Base-by-base conservation (phyloP, 2,797 vertebrate species). In the Malacoraja senta region DNA sequence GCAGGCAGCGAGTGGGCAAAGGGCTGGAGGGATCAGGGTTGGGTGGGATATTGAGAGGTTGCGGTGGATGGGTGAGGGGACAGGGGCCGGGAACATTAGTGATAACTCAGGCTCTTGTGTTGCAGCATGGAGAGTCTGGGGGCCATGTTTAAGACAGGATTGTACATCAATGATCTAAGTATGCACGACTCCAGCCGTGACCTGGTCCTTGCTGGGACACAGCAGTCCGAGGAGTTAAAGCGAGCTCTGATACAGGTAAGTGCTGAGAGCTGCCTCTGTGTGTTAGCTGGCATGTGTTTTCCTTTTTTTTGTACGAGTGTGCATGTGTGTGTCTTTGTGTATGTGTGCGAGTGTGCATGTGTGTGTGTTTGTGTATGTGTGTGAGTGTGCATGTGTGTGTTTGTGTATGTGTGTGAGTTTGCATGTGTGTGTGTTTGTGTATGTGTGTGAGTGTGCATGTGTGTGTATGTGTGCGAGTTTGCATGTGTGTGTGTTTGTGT, bases 171-270 rank as follows among this genome's bases (percentile, higher is more conserved):
- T 92, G 97, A 97, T 94, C 95, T 96, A 86, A 97, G 96, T 95
- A 97, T 97, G 97, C 96, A 97, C 8, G 96, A 97, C 95, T 97
- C 96, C 94, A 97, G 96, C 95, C 96, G 97, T 94, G 96, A 97
- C 93, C 94, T 97, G 95, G 96, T 97, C 93, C 95, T 97, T 94
- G 96, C 96, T 0, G 96, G 97, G 77, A 97, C 96, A 0, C 96
- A 97, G 94, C 96, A 97, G 94, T 97, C 96, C 12, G 96, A 97
- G 94, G 97, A 97, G 95, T 95, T 97, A 61, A 96, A 97, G 94
- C 95, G 96, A 95, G 96, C 96, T 21, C 96, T 97, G 93, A 97
- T 97, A 94, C 97, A 97, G 97, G 96, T 97, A 83, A 93, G 71
- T 10, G 12, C 77, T 26, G 58, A 13, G 58, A 32, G 15, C 8